Evolutionary conservation across 2,888 invertebrate genomes (phyloP), one percentile per base, ranked within the genome.

Genomic region (Morpho achilles): DNA sequence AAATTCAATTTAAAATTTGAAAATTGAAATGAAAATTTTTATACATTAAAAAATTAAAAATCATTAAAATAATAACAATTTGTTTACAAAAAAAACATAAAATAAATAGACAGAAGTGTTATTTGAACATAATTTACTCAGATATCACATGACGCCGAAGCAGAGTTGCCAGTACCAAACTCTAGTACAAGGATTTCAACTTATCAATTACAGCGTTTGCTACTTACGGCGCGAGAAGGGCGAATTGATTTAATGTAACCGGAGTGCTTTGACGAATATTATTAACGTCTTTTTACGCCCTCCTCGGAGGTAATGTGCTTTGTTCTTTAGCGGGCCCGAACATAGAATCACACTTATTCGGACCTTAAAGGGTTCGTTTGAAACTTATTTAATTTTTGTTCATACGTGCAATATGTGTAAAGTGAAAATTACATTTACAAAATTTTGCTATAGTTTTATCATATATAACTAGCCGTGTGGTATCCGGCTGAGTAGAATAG

Each of bases 201-300:
- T 90, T 90, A 90, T 90, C 90, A 90, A 90, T 90, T 90, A 90
- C 90, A 90, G 76, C 89, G 87, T 89, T 89, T 85, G 86, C 89
- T 90, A 90, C 90, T 90, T 90, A 90, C 89, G 84, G 87, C 89
- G 88, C 83, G 87, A 84, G 87, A 88, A 89, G 89, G 89, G 87
- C 89, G 89, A 89, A 90, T 90, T 90, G 89, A 90, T 90, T 90
- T 90, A 90, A 90, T 90, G 90, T 90, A 89, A 88, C 89, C 88
- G 83, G 89, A 89, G 89, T 89, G 89, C 89, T 90, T 89, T 90
- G 89, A 90, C 89, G 90, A 90, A 89, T 90, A 90, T 90, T 90
- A 90, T 90, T 89, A 90, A 87, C 88, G 89, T 88, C 89, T 89
- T 90, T 90, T 88, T 88, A 76, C 87, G 80, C 86, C 85, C 88